Conservation (phyloP, 2,797 vertebrate species). For the Poeciliopsis infans region DNA sequence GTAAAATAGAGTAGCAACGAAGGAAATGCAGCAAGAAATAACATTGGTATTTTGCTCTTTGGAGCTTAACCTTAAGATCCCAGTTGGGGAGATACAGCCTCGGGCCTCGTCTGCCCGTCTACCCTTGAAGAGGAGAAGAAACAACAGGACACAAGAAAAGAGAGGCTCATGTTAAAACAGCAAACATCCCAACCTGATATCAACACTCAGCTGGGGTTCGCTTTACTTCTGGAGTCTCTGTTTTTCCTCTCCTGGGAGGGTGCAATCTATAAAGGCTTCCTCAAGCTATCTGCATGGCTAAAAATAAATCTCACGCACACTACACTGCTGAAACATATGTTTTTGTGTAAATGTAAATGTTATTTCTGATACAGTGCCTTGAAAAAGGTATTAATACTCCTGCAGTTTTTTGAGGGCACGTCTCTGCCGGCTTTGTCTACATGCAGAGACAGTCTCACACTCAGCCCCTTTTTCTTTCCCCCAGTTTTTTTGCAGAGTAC, state of each 20-base stretch:
- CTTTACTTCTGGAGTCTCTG: slow-evolving; percentile 62
- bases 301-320: slow-evolving; percentile 68
- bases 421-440: background rate
- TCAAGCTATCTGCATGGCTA: slow-evolving; percentile 55
- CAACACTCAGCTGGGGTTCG: slow-evolving; percentile 67
- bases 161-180: slow-evolving; percentile 74
- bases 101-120: slow-evolving; percentile 68
- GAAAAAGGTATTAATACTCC: background rate
- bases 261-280: slow-evolving; percentile 67
- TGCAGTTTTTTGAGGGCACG: background rate
- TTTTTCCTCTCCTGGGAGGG: slow-evolving; percentile 64
- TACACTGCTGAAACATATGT: slow-evolving; percentile 27
- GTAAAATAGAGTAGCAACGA: slow-evolving; percentile 36
- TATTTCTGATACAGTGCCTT: background rate
- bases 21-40: slow-evolving; percentile 53
- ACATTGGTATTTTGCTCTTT: slow-evolving; percentile 61
- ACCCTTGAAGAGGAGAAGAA: slow-evolving; percentile 65
- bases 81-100: slow-evolving; percentile 65
- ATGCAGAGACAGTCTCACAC: background rate
- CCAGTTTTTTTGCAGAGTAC: background rate
- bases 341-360: slow-evolving; percentile 20
- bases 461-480: fast-evolving
- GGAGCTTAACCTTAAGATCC: slow-evolving; percentile 70
- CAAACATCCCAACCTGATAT: slow-evolving; percentile 78
- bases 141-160: slow-evolving; percentile 66